These are phyloP conservation scores for Scolopax rusticola DNA, from an alignment of 2,797 vertebrate genomes.

Conservation along the genomic window DNA sequence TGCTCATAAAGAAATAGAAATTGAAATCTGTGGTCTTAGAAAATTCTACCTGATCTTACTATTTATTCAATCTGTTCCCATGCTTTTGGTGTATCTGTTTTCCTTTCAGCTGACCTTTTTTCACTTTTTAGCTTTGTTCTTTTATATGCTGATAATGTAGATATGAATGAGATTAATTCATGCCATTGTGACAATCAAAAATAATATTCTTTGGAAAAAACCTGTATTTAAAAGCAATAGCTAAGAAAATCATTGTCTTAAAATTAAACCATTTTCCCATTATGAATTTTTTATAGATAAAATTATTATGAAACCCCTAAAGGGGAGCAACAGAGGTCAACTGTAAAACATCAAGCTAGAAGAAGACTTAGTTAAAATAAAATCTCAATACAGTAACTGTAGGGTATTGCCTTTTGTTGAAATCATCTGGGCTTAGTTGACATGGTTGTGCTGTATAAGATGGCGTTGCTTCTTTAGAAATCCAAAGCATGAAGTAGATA, in stretches of 20 bases:
- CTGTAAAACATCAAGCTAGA: background rate
- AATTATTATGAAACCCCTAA: background rate
- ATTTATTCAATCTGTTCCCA: background rate
- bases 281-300: background rate
- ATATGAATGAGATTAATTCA: background rate
- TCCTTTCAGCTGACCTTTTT: background rate
- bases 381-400: background rate
- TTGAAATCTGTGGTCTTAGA: slow-evolving; percentile 7
- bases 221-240: background rate
- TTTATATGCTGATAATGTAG: background rate
- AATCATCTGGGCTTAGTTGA: background rate
- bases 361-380: background rate
- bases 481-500: background rate
- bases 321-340: background rate
- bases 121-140: background rate
- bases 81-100: background rate
- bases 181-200: background rate
- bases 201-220: background rate
- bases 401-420: background rate
- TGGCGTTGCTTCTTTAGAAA: background rate
- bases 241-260: background rate
- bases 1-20: slow-evolving; percentile 32
- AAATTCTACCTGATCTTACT: slow-evolving; percentile 22
- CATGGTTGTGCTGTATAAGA: background rate
- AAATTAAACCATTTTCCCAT: background rate